A percentile compares a stretch with the other conserved stretches of the same genome.
Evolutionary conservation across 2,888 invertebrate species (phyloP).

Genomic region (Lasius fuliginosus): DNA sequence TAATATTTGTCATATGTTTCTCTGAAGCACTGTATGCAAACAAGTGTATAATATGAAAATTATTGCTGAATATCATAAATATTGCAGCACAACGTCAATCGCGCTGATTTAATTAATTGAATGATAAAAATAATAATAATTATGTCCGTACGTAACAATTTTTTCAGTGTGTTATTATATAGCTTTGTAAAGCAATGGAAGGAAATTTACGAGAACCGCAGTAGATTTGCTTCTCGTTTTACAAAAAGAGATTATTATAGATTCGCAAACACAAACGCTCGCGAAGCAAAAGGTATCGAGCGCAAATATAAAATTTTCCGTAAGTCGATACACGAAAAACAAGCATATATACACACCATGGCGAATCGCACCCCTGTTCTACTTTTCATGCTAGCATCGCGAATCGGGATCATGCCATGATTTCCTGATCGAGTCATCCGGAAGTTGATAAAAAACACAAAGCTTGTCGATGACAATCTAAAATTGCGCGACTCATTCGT

Average conservation of each 20-base stretch:
- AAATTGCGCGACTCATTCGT: not conserved
- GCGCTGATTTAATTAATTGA: no score
- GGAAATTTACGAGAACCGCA: not conserved
- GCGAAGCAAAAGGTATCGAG: not conserved
- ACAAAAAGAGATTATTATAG: not conserved
- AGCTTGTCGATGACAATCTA: not conserved
- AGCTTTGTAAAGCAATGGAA: not conserved
- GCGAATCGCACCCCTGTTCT: not conserved
- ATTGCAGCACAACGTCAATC: no score
- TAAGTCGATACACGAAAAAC: not conserved
- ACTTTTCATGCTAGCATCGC: constrained; percentile 31
- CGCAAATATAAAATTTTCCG: not conserved
- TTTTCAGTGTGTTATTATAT: not conserved
- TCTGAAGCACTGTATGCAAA: no score
- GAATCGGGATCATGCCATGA: constrained; percentile 73
- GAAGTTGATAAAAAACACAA: constrained; percentile 80
- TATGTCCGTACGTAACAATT: no score
- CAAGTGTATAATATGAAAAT: no score
- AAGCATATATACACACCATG: not conserved
- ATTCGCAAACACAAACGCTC: not conserved
- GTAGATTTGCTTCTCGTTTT: not conserved
- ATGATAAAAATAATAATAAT: no score
- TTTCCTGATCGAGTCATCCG: constrained; percentile 81
- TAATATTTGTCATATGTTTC: no score
- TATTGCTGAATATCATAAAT: no score